These are phyloP conservation scores for Meda fulgida DNA, from an alignment of 2,797 vertebrate species.

Conservation along the genomic window DNA sequence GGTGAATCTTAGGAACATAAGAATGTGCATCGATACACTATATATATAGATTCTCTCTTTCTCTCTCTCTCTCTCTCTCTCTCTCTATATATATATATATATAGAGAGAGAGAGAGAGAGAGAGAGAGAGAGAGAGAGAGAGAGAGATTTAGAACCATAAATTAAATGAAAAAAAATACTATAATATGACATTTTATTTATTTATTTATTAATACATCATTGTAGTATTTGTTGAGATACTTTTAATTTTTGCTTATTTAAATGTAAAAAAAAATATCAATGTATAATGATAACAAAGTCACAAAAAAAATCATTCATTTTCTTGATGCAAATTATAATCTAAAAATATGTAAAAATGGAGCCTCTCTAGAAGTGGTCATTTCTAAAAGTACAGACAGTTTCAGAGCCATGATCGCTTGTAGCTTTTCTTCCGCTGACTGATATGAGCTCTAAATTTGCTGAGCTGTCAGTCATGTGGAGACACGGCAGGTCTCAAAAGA, in stretches of 20 bases:
- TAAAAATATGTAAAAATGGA: background rate
- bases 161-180: too few species aligned
- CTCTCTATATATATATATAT: too few species aligned
- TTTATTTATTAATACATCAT: background rate
- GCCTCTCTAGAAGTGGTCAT: background rate
- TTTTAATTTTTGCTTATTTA: background rate
- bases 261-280: too few species aligned
- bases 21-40: background rate
- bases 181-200: too few species aligned
- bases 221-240: background rate
- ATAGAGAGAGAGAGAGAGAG: too few species aligned
- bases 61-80: too few species aligned
- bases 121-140: too few species aligned
- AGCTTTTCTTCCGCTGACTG: background rate
- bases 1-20: background rate
- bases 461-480: conserved; percentile 28
- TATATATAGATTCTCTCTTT: too few species aligned
- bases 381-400: background rate
- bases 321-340: background rate
- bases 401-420: background rate
- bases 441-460: background rate
- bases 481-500: conserved; percentile 18
- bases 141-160: too few species aligned
- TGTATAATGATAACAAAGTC: too few species aligned
- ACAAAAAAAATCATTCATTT: background rate